phyloP scores from a whole-genome alignment of 2,888 invertebrate species.

The Pterostichus niger region DNA sequence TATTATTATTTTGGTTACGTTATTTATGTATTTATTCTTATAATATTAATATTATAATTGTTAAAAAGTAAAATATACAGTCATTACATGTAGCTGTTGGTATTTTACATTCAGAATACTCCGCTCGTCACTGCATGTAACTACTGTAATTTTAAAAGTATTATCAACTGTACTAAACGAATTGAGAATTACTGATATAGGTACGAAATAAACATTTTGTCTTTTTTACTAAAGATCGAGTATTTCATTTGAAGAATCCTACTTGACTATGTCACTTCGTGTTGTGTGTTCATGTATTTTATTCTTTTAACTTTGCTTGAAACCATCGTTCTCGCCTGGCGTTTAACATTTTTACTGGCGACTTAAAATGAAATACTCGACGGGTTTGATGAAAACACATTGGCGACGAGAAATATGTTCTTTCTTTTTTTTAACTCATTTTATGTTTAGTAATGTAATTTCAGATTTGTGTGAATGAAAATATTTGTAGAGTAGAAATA shows the following conservation, averaged over 20 bases:
- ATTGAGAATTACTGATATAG: slow-evolving; percentile 23
- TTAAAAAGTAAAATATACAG: slow-evolving; percentile 58
- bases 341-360: not conserved
- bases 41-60: slow-evolving; percentile 59
- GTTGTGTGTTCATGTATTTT: slow-evolving; percentile 60
- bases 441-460: slow-evolving; percentile 13
- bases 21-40: slow-evolving; percentile 67
- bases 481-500: slow-evolving; percentile 45
- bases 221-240: slow-evolving; percentile 56
- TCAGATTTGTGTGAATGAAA: slow-evolving; percentile 58
- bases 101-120: slow-evolving; percentile 6
- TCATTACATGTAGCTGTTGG: slow-evolving; percentile 50
- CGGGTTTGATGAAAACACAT: slow-evolving; percentile 10
- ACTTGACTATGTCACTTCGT: slow-evolving; percentile 37
- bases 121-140: slow-evolving; percentile 23
- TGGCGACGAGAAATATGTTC: slow-evolving; percentile 4
- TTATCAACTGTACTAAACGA: slow-evolving; percentile 50
- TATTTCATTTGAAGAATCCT: slow-evolving; percentile 54
- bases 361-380: slow-evolving; percentile 52
- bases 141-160: slow-evolving; percentile 56
- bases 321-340: slow-evolving; percentile 1
- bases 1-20: slow-evolving; percentile 65
- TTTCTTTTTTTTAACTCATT: slow-evolving; percentile 34
- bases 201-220: slow-evolving; percentile 46
- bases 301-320: slow-evolving; percentile 42